phyloP scores from a whole-genome alignment of 1,140 invertebrate genomes.

The Luehdorfia chinensis region DNA sequence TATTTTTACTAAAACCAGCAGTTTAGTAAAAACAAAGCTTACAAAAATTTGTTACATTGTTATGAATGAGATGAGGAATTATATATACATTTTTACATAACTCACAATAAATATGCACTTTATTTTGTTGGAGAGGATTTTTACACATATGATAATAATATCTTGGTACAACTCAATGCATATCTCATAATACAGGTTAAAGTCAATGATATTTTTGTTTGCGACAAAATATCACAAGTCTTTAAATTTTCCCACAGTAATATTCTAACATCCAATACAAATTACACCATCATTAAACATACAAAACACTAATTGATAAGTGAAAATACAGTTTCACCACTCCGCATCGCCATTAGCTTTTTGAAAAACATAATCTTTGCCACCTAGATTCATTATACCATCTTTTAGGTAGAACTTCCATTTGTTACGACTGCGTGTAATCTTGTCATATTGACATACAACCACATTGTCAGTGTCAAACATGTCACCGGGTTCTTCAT shows the following conservation, averaged over 20 bases:
- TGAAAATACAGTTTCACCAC: constrained; percentile 82
- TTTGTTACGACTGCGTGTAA: constrained; percentile 97
- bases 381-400: constrained; percentile 99
- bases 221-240: constrained; percentile 28
- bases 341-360: constrained; percentile 99
- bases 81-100: too few relatives aligned
- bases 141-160: too few relatives aligned
- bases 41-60: too few relatives aligned
- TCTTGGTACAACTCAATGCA: too few relatives aligned
- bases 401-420: constrained; percentile 99
- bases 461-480: constrained; percentile 99
- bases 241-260: constrained; percentile 28
- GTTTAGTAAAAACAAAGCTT: too few relatives aligned
- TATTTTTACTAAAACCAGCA: too few relatives aligned
- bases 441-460: constrained; percentile 99
- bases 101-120: too few relatives aligned
- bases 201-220: constrained; percentile 19
- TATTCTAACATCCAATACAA: constrained; percentile 36
- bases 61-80: too few relatives aligned
- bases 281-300: constrained; percentile 45
- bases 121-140: too few relatives aligned
- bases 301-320: constrained; percentile 37
- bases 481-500: constrained; percentile 95
- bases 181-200: constrained; percentile 20
- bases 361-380: constrained; percentile 99